Percentiles rank a stretch among this genome's conserved stretches.
Conservation (phyloP, 2,797 vertebrate species). For the Sebastes iracundus region DNA sequence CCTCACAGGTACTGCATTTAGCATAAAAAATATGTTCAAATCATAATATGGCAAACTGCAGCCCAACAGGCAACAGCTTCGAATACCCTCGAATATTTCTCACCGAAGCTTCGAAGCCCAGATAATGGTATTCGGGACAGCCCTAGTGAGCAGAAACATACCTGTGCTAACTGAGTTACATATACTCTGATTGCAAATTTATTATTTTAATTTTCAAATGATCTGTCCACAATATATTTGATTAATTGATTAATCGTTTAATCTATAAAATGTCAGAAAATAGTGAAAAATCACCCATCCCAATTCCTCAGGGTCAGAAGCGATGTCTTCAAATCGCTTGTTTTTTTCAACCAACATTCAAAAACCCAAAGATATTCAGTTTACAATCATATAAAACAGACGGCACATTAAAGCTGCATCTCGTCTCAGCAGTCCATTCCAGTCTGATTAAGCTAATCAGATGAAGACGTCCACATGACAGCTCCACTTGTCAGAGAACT, state of each 20-base stretch:
- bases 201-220: not conserved
- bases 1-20: too few relatives aligned
- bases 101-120: too few relatives aligned
- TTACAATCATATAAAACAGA: not conserved
- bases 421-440: not conserved
- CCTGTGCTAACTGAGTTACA: not conserved
- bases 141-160: too few relatives aligned
- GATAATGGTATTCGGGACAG: too few relatives aligned
- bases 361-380: not conserved
- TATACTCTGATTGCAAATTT: not conserved
- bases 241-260: not conserved
- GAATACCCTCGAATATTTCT: accelerated
- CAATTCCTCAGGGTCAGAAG: not conserved
- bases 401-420: not conserved
- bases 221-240: not conserved
- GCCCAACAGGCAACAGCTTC: too few relatives aligned
- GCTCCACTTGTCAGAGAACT: conserved; percentile 37
- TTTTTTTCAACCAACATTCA: not conserved
- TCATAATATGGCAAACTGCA: too few relatives aligned
- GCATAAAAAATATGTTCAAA: too few relatives aligned
- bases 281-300: not conserved
- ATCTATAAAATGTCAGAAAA: not conserved
- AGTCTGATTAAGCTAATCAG: conserved; percentile 8
- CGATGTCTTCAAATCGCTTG: not conserved
- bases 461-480: conserved; percentile 37